Evolutionary conservation across 1,140 invertebrate genomes (phyloP).

Genomic region (Drosophila azteca): DNA sequence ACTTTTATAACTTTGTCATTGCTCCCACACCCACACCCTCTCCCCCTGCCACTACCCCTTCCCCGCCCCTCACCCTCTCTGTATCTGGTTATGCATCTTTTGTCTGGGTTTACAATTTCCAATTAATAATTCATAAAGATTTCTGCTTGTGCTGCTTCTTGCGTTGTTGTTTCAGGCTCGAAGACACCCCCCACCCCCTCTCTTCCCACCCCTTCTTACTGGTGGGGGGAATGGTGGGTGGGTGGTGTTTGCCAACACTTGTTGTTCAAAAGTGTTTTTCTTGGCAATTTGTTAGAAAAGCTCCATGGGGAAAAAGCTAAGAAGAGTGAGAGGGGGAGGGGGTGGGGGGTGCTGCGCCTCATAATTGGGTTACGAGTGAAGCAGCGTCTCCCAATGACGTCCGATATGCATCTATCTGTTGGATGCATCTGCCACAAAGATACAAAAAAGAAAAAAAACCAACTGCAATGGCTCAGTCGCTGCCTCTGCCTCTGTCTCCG

Average conservation of each 20-base stretch:
- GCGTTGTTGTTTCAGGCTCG: slow-evolving; percentile 11
- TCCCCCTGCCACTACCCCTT: not conserved
- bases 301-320: slow-evolving; percentile 29
- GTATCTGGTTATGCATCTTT: not conserved
- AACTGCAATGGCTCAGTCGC: too few relatives aligned
- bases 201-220: too few relatives aligned
- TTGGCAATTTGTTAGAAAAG: slow-evolving; percentile 66
- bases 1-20: slow-evolving; percentile 55
- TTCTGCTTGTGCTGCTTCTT: slow-evolving; percentile 35
- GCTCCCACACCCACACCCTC: slow-evolving; percentile 4
- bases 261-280: slow-evolving; percentile 70
- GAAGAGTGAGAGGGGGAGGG: slow-evolving; percentile 5
- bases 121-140: slow-evolving; percentile 79
- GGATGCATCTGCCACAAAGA: slow-evolving; percentile 34
- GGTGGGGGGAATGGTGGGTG: not conserved
- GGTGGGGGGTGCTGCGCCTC: slow-evolving; percentile 43
- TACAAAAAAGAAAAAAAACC: not conserved
- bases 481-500: too few relatives aligned
- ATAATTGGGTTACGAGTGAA: slow-evolving; percentile 69
- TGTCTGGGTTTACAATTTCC: slow-evolving; percentile 62
- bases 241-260: slow-evolving; percentile 51
- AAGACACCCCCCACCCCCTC: slow-evolving; percentile 1
- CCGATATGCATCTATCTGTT: slow-evolving; percentile 32
- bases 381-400: slow-evolving; percentile 32
- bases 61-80: not conserved